Percentiles rank a stretch among this genome's conserved stretches.
These are phyloP conservation scores for Xanthorhoe spadicearia DNA, from an alignment of 2,888 invertebrate species.

Conservation along the genomic window DNA sequence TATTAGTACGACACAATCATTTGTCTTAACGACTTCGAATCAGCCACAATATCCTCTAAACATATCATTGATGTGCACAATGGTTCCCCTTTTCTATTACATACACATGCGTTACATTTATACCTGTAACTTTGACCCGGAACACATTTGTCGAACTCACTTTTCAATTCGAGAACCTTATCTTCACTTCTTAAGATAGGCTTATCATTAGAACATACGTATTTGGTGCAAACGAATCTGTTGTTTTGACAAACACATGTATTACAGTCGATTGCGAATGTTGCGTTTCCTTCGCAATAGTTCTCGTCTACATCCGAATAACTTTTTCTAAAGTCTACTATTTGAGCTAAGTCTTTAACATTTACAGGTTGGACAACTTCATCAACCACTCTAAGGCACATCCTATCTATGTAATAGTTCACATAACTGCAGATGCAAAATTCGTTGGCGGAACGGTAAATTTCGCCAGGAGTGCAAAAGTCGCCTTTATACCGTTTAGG, in stretches of 20 bases:
- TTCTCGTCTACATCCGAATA: slow-evolving; percentile 35
- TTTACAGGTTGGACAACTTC: slow-evolving; percentile 48
- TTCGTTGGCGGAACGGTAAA: slow-evolving; percentile 51
- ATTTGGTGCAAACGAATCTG: slow-evolving; percentile 40
- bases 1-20: slow-evolving; percentile 18
- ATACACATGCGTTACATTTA: slow-evolving; percentile 62
- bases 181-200: slow-evolving; percentile 26
- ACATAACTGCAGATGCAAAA: slow-evolving; percentile 63
- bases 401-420: slow-evolving; percentile 57
- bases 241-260: slow-evolving; percentile 51
- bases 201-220: slow-evolving; percentile 8
- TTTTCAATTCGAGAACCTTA: slow-evolving; percentile 46
- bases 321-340: slow-evolving; percentile 44
- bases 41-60: slow-evolving; percentile 47
- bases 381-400: slow-evolving; percentile 51
- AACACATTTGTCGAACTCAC: slow-evolving; percentile 44
- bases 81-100: slow-evolving; percentile 45
- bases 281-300: slow-evolving; percentile 25
- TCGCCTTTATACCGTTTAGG: slow-evolving; percentile 50
- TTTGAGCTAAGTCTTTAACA: slow-evolving; percentile 32
- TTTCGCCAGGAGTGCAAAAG: slow-evolving; percentile 55
- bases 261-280: slow-evolving; percentile 57
- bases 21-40: slow-evolving; percentile 35
- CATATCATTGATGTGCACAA: slow-evolving; percentile 64
- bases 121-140: slow-evolving; percentile 57